Conservation (phyloP, 1,140 invertebrate genomes). For the Cotesia chilonis region DNA sequence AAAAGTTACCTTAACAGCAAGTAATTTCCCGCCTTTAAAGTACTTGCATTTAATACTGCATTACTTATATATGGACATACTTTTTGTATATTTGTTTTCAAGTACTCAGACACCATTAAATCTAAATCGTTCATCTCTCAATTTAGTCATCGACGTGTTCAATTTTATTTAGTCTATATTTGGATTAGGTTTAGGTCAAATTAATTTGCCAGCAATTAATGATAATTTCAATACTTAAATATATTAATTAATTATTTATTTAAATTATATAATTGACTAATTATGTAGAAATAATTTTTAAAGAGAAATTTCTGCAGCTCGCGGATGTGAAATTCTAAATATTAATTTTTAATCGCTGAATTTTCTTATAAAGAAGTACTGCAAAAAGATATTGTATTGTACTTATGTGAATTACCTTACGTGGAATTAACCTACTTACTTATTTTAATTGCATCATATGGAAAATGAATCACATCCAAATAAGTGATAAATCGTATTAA, state of each 20-base stretch:
- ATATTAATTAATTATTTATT: no score
- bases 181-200: neutral
- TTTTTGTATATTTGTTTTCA: neutral
- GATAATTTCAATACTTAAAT: neutral
- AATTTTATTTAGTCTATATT: neutral
- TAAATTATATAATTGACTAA: no score
- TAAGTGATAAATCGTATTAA: no score
- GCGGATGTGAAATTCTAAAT: no score
- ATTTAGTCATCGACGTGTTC: conserved; percentile 11
- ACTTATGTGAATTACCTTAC: conserved; percentile 27
- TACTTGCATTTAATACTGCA: neutral
- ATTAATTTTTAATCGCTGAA: no score
- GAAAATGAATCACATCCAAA: conserved; percentile 23
- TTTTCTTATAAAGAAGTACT: no score
- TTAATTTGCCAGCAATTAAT: neutral
- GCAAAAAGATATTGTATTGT: neutral
- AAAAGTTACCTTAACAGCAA: conserved; percentile 20
- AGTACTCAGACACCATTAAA: no score
- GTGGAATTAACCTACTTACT: conserved; percentile 27
- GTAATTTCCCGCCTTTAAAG: conserved; percentile 5
- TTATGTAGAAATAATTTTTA: no score
- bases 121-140: conserved; percentile 3
- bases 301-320: no score
- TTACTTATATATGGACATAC: neutral
- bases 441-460: conserved; percentile 33